These are phyloP conservation scores for Psammodynastes pulverulentus DNA, from an alignment of 2,113 vertebrate species.

Conservation along the genomic window DNA sequence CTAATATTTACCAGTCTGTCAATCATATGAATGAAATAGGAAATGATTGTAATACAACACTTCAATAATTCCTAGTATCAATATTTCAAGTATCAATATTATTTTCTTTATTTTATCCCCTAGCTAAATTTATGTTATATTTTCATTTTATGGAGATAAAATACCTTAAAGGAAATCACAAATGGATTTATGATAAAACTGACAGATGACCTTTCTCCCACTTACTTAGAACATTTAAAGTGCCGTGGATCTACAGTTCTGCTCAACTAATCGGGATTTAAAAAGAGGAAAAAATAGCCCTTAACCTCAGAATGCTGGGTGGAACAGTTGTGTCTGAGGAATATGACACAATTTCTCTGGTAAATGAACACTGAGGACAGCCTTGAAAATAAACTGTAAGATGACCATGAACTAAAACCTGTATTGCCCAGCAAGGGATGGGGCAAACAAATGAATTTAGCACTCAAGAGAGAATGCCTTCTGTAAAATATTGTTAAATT, in stretches of 20 bases:
- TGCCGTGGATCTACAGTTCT: not conserved
- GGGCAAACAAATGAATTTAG: not conserved
- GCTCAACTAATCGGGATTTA: slow-evolving; percentile 47
- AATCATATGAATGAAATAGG: not conserved
- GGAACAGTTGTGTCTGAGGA: slow-evolving; percentile 22
- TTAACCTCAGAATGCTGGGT: slow-evolving; percentile 40
- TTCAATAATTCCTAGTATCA: not conserved
- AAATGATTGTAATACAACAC: not conserved
- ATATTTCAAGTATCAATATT: slow-evolving; percentile 5
- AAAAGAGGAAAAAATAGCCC: slow-evolving; percentile 42
- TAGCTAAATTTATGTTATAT: not conserved
- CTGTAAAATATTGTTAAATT: too few species aligned
- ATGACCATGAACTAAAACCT: slow-evolving; percentile 16
- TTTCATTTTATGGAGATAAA: not conserved
- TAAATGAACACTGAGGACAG: slow-evolving; percentile 12
- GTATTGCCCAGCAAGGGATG: not conserved
- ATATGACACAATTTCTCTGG: not conserved
- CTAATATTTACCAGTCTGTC: not conserved
- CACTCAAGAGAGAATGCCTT: not conserved
- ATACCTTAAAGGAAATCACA: not conserved
- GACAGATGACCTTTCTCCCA: slow-evolving; percentile 41
- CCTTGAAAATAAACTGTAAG: slow-evolving; percentile 14
- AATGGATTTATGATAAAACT: slow-evolving; percentile 23
- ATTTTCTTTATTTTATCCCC: not conserved
- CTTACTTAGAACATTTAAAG: slow-evolving; percentile 43